Evolutionary conservation across 2,888 invertebrate species (phyloP).

Genomic region (Mystacides longicornis): DNA sequence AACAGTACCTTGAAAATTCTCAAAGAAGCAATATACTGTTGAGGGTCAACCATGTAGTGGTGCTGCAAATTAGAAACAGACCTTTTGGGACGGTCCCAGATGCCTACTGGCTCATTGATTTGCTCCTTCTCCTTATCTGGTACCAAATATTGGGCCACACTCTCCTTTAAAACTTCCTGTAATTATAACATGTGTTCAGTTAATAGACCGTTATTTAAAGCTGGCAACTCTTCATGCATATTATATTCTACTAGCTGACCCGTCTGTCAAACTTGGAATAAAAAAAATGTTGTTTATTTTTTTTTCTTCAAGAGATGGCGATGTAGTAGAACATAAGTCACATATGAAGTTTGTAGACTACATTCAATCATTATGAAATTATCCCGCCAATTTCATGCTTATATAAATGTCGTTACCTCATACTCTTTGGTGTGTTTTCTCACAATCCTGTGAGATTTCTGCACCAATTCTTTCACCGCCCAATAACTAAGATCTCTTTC

Average conservation of each 20-base stretch:
- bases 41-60: constrained; percentile 46
- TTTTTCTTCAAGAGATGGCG: too few species aligned
- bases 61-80: constrained; percentile 35
- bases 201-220: not conserved
- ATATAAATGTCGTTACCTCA: constrained; percentile 46
- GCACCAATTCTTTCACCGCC: constrained; percentile 82
- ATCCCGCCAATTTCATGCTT: too few species aligned
- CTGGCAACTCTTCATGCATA: too few species aligned
- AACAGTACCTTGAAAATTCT: constrained; percentile 38
- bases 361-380: too few species aligned
- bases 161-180: constrained; percentile 49
- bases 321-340: too few species aligned
- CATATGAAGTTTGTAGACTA: too few species aligned
- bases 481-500: constrained; percentile 91
- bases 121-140: constrained; percentile 39
- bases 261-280: too few species aligned
- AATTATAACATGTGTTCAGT: constrained; percentile 21
- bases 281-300: too few species aligned
- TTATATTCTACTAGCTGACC: too few species aligned
- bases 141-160: constrained; percentile 41
- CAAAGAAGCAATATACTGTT: constrained; percentile 35
- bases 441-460: constrained; percentile 79
- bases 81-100: constrained; percentile 55
- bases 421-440: constrained; percentile 84
- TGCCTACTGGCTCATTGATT: constrained; percentile 45